Evolutionary conservation across 2,113 vertebrate species (phyloP), one percentile per base, ranked within the genome.

Genomic region (Scolopax mira): DNA sequence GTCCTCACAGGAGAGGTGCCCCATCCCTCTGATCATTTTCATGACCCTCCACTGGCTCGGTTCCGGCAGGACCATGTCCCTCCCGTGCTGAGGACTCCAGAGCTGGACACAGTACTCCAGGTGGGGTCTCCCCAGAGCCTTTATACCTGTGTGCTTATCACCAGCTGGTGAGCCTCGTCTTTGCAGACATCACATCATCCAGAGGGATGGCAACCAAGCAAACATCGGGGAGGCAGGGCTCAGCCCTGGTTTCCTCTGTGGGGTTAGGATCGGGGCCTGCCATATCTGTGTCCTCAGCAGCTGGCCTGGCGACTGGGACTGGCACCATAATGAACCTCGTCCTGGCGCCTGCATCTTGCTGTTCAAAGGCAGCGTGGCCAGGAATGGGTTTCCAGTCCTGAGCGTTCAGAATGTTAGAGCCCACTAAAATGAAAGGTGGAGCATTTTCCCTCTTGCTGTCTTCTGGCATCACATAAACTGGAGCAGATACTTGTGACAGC

Each of bases 341-440:
- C 93, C 88, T 31, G 31, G 83, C 64, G n/a, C 19, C 55, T 18
- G 35, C 30, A 31, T 41, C 92, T 61, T 66, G 84, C 77, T 94
- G 93, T 17, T 93, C 54, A 58, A 97, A 95, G 49, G 92, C 72
- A 52, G 93, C 13, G 10, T 49, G 91, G 79, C 84, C 81, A 86
- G 96, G 95, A 89, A 96, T 8, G 80, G 87, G 46, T 35, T 96
- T 96, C 96, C 91, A 97, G 58, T 94, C 75, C 75, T 94, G 73
- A 3, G 46, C 31, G 21, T 93, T 92, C 94, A 94, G 97, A 72
- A 96, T 79, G n/a, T 77, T 90, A 61, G 91, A 97, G 74, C 96
- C 95, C 88, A 95, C 92, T 58, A 97, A 77, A 94, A 98, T 96
- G 79, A 97, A 97, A 90, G 96, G 92, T 65, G 96, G 95, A 85